Base-by-base conservation (phyloP, 2,888 invertebrate species). In the Oxycera nigricornis region DNA sequence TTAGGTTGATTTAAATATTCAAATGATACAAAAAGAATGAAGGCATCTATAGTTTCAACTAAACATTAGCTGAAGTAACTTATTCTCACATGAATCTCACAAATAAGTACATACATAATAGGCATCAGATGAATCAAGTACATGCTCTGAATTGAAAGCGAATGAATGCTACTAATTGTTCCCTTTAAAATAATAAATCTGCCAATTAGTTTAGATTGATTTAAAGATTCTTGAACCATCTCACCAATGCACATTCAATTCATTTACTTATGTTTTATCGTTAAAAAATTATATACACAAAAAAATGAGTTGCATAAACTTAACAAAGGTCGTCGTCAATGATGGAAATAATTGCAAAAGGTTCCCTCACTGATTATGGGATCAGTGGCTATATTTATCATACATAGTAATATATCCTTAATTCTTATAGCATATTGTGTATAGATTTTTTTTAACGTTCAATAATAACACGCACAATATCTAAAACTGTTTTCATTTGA, bases 341-440 rank as follows among this genome's bases (percentile, higher is more conserved):
- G 22, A 20, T 9, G 22, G 41, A 26, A 62, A 30, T 28, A 62
- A 6, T 68, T 52, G 7, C 50, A 22, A 50, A 39, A 30, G 2
- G 4, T 17, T 41, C 14, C 26, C n/a, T 6, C 26, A 46, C 67
- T 41, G 6, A 2, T 26, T 46, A 20, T 68, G 28, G 55, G n/a
- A 22, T 31, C 20, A 70, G 26, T 20, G 20, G n/a, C 17, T n/a
- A n/a, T 24, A 11, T 31, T 31, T 70, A 70, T 70, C 6, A 46
- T 52, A 70, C 70, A 70, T 20, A 31, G 70, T 70, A 70, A 70
- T 70, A 1, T 68, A 41, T 31, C 17, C n/a, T 57, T 70, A 59
- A 46, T 46, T 76, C 65, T 72, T 75, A 67, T 59, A 35, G 55
- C 76, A 62, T 70, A 57, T 57, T 76, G 73, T 61, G 72, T 76